phyloP scores from a whole-genome alignment of 2,888 invertebrate species.

The Caenorhabditis zanzibari region DNA sequence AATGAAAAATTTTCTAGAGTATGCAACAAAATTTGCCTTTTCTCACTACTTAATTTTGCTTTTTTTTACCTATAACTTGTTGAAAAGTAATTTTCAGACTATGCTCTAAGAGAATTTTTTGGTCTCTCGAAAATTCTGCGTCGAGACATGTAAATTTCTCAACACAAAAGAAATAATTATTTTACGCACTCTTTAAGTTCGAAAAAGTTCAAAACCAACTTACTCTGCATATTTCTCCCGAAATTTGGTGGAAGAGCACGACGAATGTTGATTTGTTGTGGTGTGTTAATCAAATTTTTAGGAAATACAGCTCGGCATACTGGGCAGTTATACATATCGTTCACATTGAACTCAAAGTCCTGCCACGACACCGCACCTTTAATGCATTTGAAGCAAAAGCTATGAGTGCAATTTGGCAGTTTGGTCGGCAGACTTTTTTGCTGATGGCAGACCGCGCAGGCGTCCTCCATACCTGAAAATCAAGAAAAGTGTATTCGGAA shows the following conservation, averaged over 20 bases:
- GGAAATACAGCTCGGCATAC: background rate
- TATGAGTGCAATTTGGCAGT: background rate
- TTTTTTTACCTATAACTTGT: no score
- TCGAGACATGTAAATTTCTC: no score
- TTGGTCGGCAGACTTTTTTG: background rate
- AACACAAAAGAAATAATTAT: no score
- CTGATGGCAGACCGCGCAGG: background rate
- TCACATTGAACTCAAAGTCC: background rate
- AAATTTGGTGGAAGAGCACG: background rate
- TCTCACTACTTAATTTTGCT: no score
- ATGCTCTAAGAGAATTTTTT: no score
- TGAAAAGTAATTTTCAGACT: no score
- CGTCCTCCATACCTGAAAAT: background rate
- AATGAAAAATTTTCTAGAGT: no score
- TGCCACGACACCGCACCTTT: background rate
- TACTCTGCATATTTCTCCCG: background rate
- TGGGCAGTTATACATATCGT: background rate
- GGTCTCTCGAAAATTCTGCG: no score
- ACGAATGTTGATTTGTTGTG: background rate
- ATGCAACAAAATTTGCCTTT: no score
- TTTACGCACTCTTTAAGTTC: background rate
- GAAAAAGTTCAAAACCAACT: background rate
- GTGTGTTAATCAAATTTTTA: background rate
- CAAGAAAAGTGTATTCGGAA: no score
- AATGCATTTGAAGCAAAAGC: background rate